Evolutionary conservation across 2,113 vertebrate genomes (phyloP).

Genomic region (Pseudonaja textilis): DNA sequence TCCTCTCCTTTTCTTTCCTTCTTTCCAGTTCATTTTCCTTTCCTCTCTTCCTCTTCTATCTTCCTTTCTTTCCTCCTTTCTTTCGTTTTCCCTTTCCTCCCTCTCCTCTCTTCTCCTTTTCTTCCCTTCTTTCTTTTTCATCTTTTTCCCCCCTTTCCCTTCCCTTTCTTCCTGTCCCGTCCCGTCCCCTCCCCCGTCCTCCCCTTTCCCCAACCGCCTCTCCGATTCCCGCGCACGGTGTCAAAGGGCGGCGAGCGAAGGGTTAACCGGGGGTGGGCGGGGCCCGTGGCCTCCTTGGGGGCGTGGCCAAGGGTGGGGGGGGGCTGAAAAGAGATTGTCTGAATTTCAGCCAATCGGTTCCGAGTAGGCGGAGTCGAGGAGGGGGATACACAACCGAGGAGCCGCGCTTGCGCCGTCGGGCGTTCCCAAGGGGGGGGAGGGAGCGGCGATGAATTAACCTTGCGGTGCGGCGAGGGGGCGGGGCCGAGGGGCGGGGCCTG

Average conservation of each 20-base stretch:
- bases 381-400: too few relatives aligned
- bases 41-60: too few relatives aligned
- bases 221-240: neutral
- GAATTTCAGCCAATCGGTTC: neutral
- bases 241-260: neutral
- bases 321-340: neutral
- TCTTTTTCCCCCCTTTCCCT: too few relatives aligned
- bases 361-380: neutral
- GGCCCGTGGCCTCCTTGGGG: neutral
- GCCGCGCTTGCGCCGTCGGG: neutral
- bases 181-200: too few relatives aligned
- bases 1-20: too few relatives aligned
- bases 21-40: too few relatives aligned
- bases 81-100: too few relatives aligned
- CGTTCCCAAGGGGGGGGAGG: rapidly evolving
- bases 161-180: too few relatives aligned
- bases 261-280: neutral
- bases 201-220: neutral
- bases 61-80: too few relatives aligned
- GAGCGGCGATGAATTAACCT: neutral
- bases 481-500: neutral
- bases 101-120: too few relatives aligned
- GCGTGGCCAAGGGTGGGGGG: neutral
- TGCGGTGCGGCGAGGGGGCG: neutral
- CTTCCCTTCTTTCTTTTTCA: too few relatives aligned